Evolutionary conservation across 92 coral and sea anemone species (phyloP).

Genomic region (Scolanthus callimorphus): DNA sequence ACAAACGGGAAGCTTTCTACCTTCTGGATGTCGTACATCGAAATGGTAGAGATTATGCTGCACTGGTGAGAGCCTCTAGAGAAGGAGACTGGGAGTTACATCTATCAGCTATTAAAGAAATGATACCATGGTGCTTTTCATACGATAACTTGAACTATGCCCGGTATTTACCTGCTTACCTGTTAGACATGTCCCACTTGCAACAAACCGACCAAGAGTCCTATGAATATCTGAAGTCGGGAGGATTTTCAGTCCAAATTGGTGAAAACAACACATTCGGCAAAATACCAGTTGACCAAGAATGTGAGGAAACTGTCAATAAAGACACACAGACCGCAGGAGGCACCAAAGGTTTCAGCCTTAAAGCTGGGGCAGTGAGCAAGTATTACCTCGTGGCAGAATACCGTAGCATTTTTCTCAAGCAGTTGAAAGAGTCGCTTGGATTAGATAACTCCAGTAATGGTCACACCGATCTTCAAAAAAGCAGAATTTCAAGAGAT

Average conservation of each 20-base stretch:
- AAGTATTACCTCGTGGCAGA: constrained; percentile 41
- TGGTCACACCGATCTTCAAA: constrained; percentile 29
- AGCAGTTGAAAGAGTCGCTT: constrained; percentile 32
- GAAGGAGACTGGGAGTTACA: constrained; percentile 62
- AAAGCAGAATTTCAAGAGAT: constrained; percentile 28
- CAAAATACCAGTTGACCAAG: constrained; percentile 33
- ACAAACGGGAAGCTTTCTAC: constrained; percentile 31
- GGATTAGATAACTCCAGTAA: background rate
- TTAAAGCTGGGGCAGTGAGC: constrained; percentile 33
- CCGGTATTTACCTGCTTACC: constrained; percentile 42
- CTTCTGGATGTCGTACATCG: constrained; percentile 58
- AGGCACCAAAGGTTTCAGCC: constrained; percentile 49
- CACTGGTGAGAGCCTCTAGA: constrained; percentile 47
- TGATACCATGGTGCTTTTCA: constrained; percentile 58
- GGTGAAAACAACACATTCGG: constrained; percentile 28
- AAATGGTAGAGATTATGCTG: constrained; percentile 42
- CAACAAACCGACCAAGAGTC: background rate
- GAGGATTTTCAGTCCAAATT: constrained; percentile 46
- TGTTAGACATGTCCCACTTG: constrained; percentile 16
- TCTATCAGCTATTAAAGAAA: constrained; percentile 31
- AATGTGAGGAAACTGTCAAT: constrained; percentile 49
- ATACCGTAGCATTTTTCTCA: constrained; percentile 28
- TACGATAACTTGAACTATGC: constrained; percentile 44
- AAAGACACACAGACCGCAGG: constrained; percentile 43
- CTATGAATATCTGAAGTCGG: constrained; percentile 10